phyloP scores from a whole-genome alignment of 2,113 vertebrate species.

The Rhagologus leucostigma region DNA sequence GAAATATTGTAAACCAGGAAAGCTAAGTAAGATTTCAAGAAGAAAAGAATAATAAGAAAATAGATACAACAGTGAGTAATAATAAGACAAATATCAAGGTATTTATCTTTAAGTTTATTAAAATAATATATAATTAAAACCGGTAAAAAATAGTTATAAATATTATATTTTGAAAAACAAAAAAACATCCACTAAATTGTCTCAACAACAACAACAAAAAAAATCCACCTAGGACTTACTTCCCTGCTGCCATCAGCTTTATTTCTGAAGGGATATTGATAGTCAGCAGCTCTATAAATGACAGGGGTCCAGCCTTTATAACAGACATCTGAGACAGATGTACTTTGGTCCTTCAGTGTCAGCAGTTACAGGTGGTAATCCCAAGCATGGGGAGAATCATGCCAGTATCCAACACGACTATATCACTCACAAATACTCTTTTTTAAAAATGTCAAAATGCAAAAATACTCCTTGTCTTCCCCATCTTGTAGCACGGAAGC shows the following conservation, averaged over 20 bases:
- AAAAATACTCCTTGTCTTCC: background rate
- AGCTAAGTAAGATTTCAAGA: background rate
- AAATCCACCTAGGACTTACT: background rate
- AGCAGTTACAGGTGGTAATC: background rate
- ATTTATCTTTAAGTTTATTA: background rate
- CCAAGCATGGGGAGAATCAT: background rate
- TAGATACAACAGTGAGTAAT: background rate
- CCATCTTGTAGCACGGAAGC: background rate
- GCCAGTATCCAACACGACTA: rapidly evolving
- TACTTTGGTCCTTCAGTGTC: background rate
- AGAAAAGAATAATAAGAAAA: background rate
- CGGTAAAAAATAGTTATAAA: background rate
- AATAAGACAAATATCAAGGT: background rate
- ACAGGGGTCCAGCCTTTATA: background rate
- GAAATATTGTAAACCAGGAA: background rate
- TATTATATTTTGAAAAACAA: background rate
- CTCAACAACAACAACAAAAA: background rate
- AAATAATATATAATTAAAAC: background rate
- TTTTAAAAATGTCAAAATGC: background rate
- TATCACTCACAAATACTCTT: background rate
- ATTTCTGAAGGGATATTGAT: background rate
- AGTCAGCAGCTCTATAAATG: background rate
- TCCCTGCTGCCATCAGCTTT: background rate
- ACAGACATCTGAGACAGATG: background rate
- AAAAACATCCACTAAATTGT: background rate